Evolutionary conservation across 2,113 vertebrate genomes (phyloP).

Genomic region (Myrmecophaga tridactyla): DNA sequence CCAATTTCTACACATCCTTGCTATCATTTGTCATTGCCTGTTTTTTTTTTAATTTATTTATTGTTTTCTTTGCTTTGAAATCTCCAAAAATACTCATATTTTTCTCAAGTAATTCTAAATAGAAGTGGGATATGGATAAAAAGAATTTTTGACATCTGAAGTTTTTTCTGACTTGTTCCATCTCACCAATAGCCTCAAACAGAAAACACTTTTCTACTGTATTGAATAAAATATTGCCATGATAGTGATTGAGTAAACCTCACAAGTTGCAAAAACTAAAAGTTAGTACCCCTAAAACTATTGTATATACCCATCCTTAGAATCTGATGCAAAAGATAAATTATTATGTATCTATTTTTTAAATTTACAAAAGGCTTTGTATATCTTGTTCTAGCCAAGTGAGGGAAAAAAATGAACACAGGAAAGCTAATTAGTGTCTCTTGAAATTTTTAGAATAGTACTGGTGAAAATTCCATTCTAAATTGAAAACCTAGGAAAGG

Average conservation of each 20-base stretch:
- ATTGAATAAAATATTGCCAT: background rate
- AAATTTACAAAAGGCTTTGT: background rate
- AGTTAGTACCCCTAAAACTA: background rate
- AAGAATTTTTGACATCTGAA: background rate
- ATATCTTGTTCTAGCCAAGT: background rate
- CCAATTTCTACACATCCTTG: background rate
- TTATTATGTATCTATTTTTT: background rate
- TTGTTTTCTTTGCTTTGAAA: background rate
- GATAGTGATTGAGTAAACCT: background rate
- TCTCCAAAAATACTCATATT: background rate
- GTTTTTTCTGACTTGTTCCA: background rate
- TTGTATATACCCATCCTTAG: background rate
- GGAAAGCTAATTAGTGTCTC: background rate
- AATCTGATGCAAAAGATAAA: background rate
- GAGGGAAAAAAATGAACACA: no score
- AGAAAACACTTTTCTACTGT: background rate
- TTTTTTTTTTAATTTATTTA: background rate
- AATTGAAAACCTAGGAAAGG: background rate
- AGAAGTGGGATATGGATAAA: background rate
- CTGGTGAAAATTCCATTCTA: background rate
- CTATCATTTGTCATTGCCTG: background rate
- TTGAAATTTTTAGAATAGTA: background rate
- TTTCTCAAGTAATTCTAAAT: background rate
- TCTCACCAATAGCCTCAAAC: background rate
- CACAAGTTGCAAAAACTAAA: background rate